Percentiles rank a stretch among this genome's conserved stretches.
phyloP scores from a whole-genome alignment of 2,797 vertebrate species.

The Diceros bicornis region DNA sequence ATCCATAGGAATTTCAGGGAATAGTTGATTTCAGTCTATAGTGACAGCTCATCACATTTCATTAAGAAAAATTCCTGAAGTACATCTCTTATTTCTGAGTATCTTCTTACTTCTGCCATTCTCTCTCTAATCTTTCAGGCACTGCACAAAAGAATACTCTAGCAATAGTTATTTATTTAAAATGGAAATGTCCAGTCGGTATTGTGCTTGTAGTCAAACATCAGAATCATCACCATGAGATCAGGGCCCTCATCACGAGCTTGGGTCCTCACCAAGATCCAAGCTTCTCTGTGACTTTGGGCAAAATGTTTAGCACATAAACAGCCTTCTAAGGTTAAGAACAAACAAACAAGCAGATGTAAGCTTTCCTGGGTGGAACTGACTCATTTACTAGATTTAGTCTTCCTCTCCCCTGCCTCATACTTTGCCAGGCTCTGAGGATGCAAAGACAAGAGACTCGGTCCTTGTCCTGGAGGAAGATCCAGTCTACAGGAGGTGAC shows the following conservation, averaged over 20 bases:
- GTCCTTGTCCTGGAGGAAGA: neutral
- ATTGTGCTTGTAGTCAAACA: neutral
- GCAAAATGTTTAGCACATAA: neutral
- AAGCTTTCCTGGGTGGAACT: neutral
- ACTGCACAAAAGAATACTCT: neutral
- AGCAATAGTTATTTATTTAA: neutral
- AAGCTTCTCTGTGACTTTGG: neutral
- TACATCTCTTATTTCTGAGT: neutral
- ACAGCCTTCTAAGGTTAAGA: neutral
- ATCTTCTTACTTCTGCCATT: neutral
- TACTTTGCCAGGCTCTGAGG: neutral
- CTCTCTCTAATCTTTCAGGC: neutral
- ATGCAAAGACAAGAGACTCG: neutral
- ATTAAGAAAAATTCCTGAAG: neutral
- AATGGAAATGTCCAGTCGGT: neutral
- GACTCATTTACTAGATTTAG: neutral
- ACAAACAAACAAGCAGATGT: neutral
- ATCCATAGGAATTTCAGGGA: neutral
- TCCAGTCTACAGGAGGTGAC: neutral
- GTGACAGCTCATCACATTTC: neutral
- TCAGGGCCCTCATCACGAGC: neutral
- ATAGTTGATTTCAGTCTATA: neutral
- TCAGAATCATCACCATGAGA: neutral
- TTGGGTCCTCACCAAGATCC: neutral
- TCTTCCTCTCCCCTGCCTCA: neutral